Conservation (phyloP, 2,797 vertebrate genomes). For the Rhynchotus rufescens region DNA sequence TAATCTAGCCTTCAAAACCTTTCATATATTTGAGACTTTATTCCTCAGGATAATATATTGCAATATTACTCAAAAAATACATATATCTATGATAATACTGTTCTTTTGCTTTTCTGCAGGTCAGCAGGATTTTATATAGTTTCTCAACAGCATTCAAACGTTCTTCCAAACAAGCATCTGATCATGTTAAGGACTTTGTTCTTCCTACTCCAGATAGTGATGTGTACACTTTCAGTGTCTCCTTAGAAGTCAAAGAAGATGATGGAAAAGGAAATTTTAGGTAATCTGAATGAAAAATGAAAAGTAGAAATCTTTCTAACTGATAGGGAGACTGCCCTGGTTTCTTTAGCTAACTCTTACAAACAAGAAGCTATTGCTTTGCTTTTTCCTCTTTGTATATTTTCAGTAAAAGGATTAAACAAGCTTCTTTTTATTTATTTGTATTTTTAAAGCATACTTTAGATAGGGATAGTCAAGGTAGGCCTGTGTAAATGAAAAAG, state of each 20-base stretch:
- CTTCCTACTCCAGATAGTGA: constrained; percentile 88
- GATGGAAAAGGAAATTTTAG: constrained; percentile 98
- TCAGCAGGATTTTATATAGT: constrained; percentile 96
- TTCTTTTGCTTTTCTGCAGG: constrained; percentile 79
- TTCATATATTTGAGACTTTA: neutral
- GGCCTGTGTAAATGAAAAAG: neutral
- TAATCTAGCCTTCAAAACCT: neutral
- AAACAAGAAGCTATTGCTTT: neutral
- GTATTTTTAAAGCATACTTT: neutral
- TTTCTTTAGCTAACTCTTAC: neutral
- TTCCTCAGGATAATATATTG: neutral
- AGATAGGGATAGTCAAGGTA: neutral
- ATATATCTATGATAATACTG: accelerated
- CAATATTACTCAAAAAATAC: neutral
- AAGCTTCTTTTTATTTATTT: neutral
- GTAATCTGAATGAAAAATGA: constrained; percentile 73
- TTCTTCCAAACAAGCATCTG: constrained; percentile 87
- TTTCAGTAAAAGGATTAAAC: neutral
- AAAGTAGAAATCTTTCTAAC: neutral
- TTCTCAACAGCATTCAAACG: constrained; percentile 95
- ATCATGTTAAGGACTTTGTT: constrained; percentile 83
- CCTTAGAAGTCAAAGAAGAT: constrained; percentile 95
- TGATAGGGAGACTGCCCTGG: neutral
- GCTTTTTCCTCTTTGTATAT: neutral
- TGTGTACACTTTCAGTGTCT: constrained; percentile 92